Percentiles rank a stretch among this genome's conserved stretches.
Evolutionary conservation across 2,888 invertebrate genomes (phyloP).

Genomic region (Opisthograptis luteolata): DNA sequence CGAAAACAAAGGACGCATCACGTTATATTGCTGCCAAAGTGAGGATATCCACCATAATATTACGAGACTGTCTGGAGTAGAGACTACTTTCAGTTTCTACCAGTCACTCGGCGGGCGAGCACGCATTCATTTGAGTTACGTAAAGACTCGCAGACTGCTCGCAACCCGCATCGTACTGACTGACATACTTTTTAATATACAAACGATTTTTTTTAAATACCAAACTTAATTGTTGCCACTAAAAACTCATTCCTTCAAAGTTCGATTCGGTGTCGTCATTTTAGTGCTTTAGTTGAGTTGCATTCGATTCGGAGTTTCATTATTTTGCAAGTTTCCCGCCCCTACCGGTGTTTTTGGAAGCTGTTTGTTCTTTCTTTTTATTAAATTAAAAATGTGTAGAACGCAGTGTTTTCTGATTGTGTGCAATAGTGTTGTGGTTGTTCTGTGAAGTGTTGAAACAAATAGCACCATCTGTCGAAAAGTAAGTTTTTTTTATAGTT

Average conservation of each 20-base stretch:
- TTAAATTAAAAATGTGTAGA: slow-evolving; percentile 53
- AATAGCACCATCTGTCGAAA: slow-evolving; percentile 81
- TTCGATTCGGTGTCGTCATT: slow-evolving; percentile 22
- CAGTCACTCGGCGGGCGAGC: slow-evolving; percentile 58
- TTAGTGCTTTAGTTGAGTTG: slow-evolving; percentile 9
- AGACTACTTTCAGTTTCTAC: slow-evolving; percentile 78
- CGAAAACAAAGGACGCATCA: slow-evolving; percentile 31
- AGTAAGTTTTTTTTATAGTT: slow-evolving; percentile 55
- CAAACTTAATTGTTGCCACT: slow-evolving; percentile 29
- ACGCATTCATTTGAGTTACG: slow-evolving; percentile 60
- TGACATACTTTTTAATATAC: slow-evolving; percentile 65
- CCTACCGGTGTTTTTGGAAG: slow-evolving; percentile 23
- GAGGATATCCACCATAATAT: slow-evolving; percentile 28
- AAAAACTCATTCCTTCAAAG: slow-evolving; percentile 24
- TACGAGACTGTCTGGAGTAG: slow-evolving; percentile 35
- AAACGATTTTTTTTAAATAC: slow-evolving; percentile 34
- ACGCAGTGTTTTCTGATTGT: slow-evolving; percentile 56
- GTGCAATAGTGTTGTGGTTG: slow-evolving; percentile 63
- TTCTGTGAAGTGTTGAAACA: slow-evolving; percentile 65
- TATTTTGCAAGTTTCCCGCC: slow-evolving; percentile 15
- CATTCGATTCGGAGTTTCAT: background rate
- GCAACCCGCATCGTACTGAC: slow-evolving; percentile 69
- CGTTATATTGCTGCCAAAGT: slow-evolving; percentile 19
- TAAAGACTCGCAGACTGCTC: slow-evolving; percentile 46
- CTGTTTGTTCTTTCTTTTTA: slow-evolving; percentile 43